Base-by-base conservation (phyloP, 2,797 vertebrate species). In the Lepilemur ruficaudatus region DNA sequence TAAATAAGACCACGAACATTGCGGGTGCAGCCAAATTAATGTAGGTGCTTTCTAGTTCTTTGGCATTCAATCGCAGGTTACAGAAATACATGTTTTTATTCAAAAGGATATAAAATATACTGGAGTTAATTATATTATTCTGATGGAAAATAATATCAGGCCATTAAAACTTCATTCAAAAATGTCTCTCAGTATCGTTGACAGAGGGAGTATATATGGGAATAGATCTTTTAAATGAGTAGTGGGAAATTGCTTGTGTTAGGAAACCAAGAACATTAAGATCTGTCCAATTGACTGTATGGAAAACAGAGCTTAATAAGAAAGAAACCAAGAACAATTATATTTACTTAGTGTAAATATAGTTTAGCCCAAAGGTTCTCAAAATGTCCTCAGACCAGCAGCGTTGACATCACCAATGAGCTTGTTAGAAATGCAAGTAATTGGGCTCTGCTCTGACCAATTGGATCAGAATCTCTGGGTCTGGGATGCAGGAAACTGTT, bases 171-270 rank as follows among this genome's bases (percentile, higher is more conserved):
- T 83, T 95, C 61, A 83, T 92, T 79, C 65, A 59, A 52, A 94
- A 89, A 82, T 43, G 61, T 57, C 61, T 76, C 57, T 46, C 84
- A 32, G 20, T 76, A 15, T 75, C 22, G 32, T 73, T 67, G 81
- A 75, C 63, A 75, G 85, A 92, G 22, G 81, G 3, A 83, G 35
- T 50, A 12, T 50, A 12, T 30, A 78, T 32, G 75, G 35, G 22
- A 93, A 88, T 38, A 96, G n/a, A 89, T 7, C 89, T 55, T 94
- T 94, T 85, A 63, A 78, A 86, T n/a, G 52, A 89, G 5, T 87
- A 73, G 18, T 22, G 79, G 52, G 43, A 28, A 81, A 92, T 17
- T 70, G 7, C 7, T 70, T 76, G 63, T 9, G 25, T 15, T 78
- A 70, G 28, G 32, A 95, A 96, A 67, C 38, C 35, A 81, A 73